phyloP scores from a whole-genome alignment of 1,140 invertebrate species.

The Aphis craccivora region DNA sequence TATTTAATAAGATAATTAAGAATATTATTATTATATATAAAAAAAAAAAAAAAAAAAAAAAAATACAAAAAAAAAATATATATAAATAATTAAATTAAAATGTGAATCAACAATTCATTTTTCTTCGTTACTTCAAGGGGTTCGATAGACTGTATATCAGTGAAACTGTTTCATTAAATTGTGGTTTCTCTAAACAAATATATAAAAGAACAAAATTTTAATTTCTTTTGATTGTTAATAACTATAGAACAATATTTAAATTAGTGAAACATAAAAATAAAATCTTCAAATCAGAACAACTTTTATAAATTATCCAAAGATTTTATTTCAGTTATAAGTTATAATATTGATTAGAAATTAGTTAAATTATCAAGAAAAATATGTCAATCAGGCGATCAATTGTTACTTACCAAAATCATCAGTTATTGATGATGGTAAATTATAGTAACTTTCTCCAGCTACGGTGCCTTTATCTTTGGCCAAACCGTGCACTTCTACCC shows the following conservation, averaged over 20 bases:
- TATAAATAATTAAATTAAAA: not conserved
- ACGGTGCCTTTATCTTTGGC: constrained; percentile 17
- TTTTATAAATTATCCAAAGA: not conserved
- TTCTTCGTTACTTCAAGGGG: constrained; percentile 34
- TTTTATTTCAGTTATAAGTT: not conserved
- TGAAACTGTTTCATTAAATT: constrained; percentile 26
- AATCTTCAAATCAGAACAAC: not conserved
- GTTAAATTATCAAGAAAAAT: not conserved
- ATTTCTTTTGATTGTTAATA: not conserved
- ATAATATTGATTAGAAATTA: not conserved
- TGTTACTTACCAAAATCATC: constrained; percentile 31
- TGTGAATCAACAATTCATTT: not conserved
- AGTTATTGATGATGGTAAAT: constrained; percentile 48
- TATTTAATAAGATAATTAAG: not conserved
- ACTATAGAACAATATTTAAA: not conserved
- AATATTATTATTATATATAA: not conserved
- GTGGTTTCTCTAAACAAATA: constrained; percentile 27
- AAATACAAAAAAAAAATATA: not conserved
- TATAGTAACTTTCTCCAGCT: not conserved
- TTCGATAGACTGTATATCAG: not conserved
- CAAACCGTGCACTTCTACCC: constrained; percentile 33
- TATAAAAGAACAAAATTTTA: not conserved
- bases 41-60: not conserved
- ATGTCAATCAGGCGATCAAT: not conserved
- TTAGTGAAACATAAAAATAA: not conserved